Percentiles rank a stretch among this genome's conserved stretches.
Evolutionary conservation across 2,797 vertebrate species (phyloP).

Genomic region (Periophthalmus magnuspinnatus): DNA sequence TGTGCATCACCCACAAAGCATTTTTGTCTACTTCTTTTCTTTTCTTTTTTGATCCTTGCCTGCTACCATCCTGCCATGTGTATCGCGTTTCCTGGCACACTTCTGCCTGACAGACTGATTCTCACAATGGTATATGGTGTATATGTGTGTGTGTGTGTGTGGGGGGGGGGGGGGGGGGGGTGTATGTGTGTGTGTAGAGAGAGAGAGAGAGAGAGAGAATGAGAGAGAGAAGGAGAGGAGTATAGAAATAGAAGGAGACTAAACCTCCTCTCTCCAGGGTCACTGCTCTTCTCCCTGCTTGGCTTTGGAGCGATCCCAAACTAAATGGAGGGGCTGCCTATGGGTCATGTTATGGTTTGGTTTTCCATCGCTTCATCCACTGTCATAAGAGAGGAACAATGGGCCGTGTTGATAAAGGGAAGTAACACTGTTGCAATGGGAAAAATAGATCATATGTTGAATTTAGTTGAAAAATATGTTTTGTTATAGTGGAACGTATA

Average conservation of each 20-base stretch:
- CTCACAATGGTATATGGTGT: too few relatives aligned
- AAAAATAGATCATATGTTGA: not conserved
- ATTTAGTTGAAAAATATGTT: not conserved
- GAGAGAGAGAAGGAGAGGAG: not conserved
- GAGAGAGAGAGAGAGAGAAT: not conserved
- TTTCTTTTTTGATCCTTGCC: too few relatives aligned
- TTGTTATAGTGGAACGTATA: too few relatives aligned
- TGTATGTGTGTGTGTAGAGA: too few relatives aligned
- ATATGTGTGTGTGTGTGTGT: too few relatives aligned
- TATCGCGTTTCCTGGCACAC: too few relatives aligned
- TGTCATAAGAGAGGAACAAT: slow-evolving; percentile 15
- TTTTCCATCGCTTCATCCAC: slow-evolving; percentile 1
- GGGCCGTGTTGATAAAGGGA: slow-evolving; percentile 11
- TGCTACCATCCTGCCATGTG: too few relatives aligned
- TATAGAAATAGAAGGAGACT: slow-evolving; percentile 21
- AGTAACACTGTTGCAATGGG: not conserved
- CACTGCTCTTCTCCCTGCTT: slow-evolving; percentile 10
- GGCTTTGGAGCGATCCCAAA: slow-evolving; percentile 5
- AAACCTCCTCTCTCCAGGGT: slow-evolving; percentile 40
- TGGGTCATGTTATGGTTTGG: slow-evolving; percentile 10
- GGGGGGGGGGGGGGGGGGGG: too few relatives aligned
- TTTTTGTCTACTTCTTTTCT: too few relatives aligned
- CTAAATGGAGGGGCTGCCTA: not conserved
- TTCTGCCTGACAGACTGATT: too few relatives aligned
- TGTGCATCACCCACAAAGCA: too few relatives aligned